Conservation (phyloP, 2,888 invertebrate genomes). For the Mystacides longicornis region DNA sequence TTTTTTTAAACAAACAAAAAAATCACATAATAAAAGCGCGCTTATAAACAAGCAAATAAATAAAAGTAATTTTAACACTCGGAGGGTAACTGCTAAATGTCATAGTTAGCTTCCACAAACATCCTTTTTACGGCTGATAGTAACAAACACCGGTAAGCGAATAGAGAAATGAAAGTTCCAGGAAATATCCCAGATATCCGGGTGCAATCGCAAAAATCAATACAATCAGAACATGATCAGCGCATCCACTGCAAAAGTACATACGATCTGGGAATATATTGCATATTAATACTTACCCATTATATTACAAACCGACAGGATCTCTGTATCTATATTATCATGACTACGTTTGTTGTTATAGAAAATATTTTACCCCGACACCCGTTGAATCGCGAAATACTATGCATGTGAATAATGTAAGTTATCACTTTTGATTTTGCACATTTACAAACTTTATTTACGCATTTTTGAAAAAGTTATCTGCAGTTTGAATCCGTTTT, state of each 20-base stretch:
- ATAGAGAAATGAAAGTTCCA: not conserved
- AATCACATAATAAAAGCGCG: too few relatives aligned
- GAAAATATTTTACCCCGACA: not conserved
- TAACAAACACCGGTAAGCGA: not conserved
- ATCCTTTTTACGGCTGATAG: not conserved
- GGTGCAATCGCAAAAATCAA: not conserved
- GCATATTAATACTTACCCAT: conserved; percentile 1
- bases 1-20: not conserved
- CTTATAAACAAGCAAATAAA: not conserved
- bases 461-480: too few relatives aligned
- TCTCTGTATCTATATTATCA: not conserved
- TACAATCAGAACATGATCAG: conserved; percentile 2
- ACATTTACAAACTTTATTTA: too few relatives aligned
- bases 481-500: too few relatives aligned
- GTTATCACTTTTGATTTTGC: too few relatives aligned
- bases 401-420: too few relatives aligned
- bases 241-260: not conserved
- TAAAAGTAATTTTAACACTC: not conserved
- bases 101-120: not conserved
- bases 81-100: not conserved
- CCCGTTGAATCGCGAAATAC: too few relatives aligned
- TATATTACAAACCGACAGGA: not conserved
- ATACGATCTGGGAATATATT: not conserved
- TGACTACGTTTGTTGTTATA: not conserved
- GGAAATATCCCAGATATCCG: not conserved